phyloP scores from a whole-genome alignment of 1,140 invertebrate species.

The Drosophila watanabei region DNA sequence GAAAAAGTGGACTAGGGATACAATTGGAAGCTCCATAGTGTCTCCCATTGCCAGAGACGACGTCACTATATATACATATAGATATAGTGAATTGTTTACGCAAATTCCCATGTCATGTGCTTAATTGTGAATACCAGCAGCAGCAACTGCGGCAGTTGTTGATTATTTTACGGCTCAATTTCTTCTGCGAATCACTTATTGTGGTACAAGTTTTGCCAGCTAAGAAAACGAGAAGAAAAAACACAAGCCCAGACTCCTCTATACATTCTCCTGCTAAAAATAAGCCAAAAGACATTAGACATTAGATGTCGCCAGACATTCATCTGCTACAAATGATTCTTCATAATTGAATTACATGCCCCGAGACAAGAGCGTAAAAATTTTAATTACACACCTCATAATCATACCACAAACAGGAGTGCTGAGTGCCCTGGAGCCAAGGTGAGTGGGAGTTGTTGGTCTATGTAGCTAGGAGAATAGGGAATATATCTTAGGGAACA shows the following conservation, averaged over 20 bases:
- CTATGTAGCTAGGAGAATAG: background rate
- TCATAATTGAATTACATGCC: conserved; percentile 83
- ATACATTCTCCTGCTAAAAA: conserved; percentile 52
- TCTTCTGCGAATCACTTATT: conserved; percentile 48
- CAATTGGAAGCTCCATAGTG: conserved; percentile 43
- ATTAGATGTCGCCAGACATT: conserved; percentile 63
- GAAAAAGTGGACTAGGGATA: conserved; percentile 56
- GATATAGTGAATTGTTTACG: conserved; percentile 36
- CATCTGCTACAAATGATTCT: conserved; percentile 75
- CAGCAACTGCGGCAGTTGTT: conserved; percentile 15
- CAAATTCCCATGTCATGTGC: conserved; percentile 57
- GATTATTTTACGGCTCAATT: conserved; percentile 56
- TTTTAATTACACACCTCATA: conserved; percentile 85
- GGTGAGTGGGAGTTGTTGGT: conserved; percentile 13
- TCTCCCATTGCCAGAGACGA: conserved; percentile 50
- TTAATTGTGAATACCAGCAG: conserved; percentile 46
- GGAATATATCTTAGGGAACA: conserved; percentile 20
- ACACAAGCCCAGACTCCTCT: conserved; percentile 14
- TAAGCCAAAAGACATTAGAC: conserved; percentile 58
- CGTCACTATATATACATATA: conserved; percentile 30
- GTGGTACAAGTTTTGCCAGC: conserved; percentile 1
- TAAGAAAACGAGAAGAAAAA: conserved; percentile 1
- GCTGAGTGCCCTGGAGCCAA: conserved; percentile 36
- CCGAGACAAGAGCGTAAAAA: conserved; percentile 80
- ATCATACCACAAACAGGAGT: conserved; percentile 66